Evolutionary conservation across 1,140 invertebrate genomes (phyloP), one percentile per base, ranked within the genome.

Genomic region (Polypedilum pembai): DNA sequence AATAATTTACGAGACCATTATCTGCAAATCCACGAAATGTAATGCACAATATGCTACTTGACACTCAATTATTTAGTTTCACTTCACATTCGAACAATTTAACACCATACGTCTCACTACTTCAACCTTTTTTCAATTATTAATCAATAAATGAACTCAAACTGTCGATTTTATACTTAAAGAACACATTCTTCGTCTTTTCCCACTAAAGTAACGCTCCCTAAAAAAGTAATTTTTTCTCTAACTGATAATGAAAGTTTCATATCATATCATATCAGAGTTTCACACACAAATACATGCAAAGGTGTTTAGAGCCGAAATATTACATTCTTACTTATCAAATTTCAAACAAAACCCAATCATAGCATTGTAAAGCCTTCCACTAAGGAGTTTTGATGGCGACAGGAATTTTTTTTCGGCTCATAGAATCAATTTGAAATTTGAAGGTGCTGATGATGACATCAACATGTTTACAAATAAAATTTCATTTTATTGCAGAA

Each of bases 11-110:
- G 18, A 18, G 65, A 69, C 65, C 65, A 69, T 20, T 21, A 69
- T 69, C 65, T 69, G 65, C 65, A 69, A 69, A 69, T 69, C 65
- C 65, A 69, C 65, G 65, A 69, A 18, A 69, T 69, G 65, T 69
- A 69, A 69, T 21, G 17, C 65, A 69, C 17, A 69, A 56, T 8
- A 66, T 66, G n/a, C 8, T 1, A n/a, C 12, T 56, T 56, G 10
- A 56, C 12, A 56, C 3, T 15, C 4, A 12, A 56, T 56, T 56
- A 12, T 56, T 15, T 15, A 56, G 45, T n/a, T n/a, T n/a, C 45
- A 56, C n/a, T 56, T n/a, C 45, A 56, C 12, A 12, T 45, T 45
- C 8, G 3, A 12, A 3, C 15, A 45, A 45, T 45, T 45, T 45
- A 0, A 15, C 45, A 56, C 45, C 5, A 20, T 69, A 69, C 20